These are phyloP conservation scores for Scopus umbretta DNA, from an alignment of 2,113 vertebrate genomes.

Conservation along the genomic window DNA sequence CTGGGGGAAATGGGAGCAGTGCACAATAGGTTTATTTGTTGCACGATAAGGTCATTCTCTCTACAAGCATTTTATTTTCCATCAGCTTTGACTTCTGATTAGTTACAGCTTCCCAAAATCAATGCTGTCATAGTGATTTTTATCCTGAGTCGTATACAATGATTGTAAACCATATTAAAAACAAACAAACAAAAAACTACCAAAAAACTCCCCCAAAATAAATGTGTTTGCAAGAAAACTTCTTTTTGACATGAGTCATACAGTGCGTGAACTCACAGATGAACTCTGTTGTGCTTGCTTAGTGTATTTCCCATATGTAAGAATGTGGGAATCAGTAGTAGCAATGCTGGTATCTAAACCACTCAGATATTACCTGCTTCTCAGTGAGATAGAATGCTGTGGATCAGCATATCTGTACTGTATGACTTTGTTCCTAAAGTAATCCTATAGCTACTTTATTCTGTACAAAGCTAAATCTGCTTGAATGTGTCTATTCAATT, in stretches of 20 bases:
- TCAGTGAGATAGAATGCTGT: background rate
- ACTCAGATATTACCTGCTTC: background rate
- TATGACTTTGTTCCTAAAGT: background rate
- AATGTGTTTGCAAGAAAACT: background rate
- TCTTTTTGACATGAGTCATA: background rate
- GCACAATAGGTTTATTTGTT: slow-evolving; percentile 17
- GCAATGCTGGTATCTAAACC: background rate
- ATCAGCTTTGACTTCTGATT: background rate
- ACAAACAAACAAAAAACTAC: background rate
- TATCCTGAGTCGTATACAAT: background rate
- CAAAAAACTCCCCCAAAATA: background rate
- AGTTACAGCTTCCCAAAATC: background rate
- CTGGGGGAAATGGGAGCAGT: background rate
- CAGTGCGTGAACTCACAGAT: background rate
- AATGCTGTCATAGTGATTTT: background rate
- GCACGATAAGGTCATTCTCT: background rate
- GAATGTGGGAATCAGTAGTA: background rate
- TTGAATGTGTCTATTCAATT: background rate
- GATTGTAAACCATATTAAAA: background rate
- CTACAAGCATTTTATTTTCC: background rate
- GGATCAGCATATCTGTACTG: background rate
- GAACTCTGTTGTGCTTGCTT: background rate
- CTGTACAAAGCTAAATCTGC: background rate
- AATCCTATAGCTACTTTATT: background rate
- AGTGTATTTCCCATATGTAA: background rate